phyloP scores from a whole-genome alignment of 2,113 vertebrate genomes.

The Australoheros scitulus region DNA sequence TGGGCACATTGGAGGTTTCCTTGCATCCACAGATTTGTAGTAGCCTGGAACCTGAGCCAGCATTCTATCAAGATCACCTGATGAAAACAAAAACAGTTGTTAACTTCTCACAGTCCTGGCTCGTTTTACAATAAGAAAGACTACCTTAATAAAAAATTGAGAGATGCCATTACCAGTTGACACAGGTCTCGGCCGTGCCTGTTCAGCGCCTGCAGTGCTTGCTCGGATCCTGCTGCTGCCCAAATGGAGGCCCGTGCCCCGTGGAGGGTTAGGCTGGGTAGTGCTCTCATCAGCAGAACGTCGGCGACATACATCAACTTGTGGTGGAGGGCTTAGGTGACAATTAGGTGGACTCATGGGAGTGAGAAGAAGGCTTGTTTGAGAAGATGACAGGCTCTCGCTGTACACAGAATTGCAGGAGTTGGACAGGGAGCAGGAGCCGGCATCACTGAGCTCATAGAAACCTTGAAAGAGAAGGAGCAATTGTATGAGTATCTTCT shows the following conservation, averaged over 20 bases:
- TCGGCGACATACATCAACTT: conserved; percentile 77
- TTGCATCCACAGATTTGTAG: conserved; percentile 72
- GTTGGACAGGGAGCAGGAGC: conserved; percentile 91
- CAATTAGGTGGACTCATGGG: conserved; percentile 52
- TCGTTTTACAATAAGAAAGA: neutral
- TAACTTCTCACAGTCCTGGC: neutral
- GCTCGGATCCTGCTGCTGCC: conserved; percentile 77
- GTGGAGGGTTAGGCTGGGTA: conserved; percentile 71
- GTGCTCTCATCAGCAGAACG: conserved; percentile 88
- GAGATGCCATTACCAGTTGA: conserved; percentile 86
- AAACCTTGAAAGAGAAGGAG: conserved; percentile 82
- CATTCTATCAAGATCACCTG: conserved; percentile 90
- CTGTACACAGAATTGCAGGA: conserved; percentile 95
- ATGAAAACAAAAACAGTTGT: conserved; percentile 29
- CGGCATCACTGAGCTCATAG: conserved; percentile 92
- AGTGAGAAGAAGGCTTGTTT: conserved; percentile 76
- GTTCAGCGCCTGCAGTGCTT: conserved; percentile 56
- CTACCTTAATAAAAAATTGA: conserved; percentile 9
- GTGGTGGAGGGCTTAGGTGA: conserved; percentile 42
- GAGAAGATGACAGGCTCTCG: conserved; percentile 85
- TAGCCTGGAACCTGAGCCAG: conserved; percentile 64
- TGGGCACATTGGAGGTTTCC: conserved; percentile 52
- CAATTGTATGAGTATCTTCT: conserved; percentile 3
- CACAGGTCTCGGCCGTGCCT: conserved; percentile 85
- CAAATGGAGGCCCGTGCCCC: conserved; percentile 72